Evolutionary conservation across 2,113 vertebrate species (phyloP).

Genomic region (Trachemys scripta): DNA sequence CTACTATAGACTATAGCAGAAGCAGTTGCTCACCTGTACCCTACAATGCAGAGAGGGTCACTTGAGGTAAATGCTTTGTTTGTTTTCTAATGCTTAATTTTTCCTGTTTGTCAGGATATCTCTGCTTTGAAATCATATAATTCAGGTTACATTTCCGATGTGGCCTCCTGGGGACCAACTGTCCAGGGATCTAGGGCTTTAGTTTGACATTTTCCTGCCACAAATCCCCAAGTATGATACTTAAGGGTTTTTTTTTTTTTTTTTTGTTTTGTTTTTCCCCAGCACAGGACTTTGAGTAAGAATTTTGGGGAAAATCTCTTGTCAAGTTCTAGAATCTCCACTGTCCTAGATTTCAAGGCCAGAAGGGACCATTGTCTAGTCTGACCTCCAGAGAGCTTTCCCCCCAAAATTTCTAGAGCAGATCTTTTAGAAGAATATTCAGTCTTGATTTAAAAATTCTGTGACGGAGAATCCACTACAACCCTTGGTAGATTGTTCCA

Average conservation of each 20-base stretch:
- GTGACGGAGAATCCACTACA: no score
- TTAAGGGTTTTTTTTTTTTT: no score
- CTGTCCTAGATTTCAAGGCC: not conserved
- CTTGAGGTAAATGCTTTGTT: not conserved
- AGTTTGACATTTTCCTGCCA: not conserved
- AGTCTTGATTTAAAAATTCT: no score
- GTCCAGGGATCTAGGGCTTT: not conserved
- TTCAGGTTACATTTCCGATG: not conserved
- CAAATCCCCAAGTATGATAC: accelerated
- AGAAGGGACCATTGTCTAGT: no score
- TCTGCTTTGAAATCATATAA: not conserved
- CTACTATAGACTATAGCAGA: not conserved
- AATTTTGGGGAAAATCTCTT: not conserved
- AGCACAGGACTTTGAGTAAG: not conserved
- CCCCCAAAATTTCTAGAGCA: no score
- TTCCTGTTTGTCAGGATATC: conserved; percentile 69
- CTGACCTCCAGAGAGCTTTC: no score
- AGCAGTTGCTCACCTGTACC: not conserved
- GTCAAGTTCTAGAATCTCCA: not conserved
- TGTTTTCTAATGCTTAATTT: not conserved
- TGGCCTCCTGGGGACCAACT: not conserved
- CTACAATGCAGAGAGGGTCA: not conserved
- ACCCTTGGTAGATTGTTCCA: no score
- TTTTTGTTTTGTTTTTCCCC: conserved; percentile 9
- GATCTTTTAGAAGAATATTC: no score